A percentile compares a stretch with the other conserved stretches of the same genome.
phyloP scores from a whole-genome alignment of 1,140 invertebrate species.

The Lordiphosa stackelbergi region DNA sequence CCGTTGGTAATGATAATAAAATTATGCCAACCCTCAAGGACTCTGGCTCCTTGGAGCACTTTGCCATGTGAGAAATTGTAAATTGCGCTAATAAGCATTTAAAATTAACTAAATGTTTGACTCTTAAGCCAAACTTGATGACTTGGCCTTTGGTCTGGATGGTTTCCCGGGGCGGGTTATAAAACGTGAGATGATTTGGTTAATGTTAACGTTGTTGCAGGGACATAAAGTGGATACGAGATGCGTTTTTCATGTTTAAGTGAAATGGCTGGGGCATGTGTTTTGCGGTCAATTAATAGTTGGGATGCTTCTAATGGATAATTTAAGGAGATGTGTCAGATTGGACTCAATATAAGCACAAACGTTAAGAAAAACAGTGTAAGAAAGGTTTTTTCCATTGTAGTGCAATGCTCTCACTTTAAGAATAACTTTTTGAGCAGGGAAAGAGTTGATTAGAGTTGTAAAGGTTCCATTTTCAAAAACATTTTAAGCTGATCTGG shows the following conservation, averaged over 20 bases:
- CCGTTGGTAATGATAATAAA: slow-evolving; percentile 74
- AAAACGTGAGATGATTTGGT: slow-evolving; percentile 28
- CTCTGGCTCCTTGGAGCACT: slow-evolving; percentile 20
- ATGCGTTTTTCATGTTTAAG: slow-evolving; percentile 62
- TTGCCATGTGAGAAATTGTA: slow-evolving; percentile 42
- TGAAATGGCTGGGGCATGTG: slow-evolving; percentile 34
- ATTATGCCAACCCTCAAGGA: slow-evolving; percentile 49
- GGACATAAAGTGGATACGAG: slow-evolving; percentile 35
- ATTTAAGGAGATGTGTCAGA: too few relatives aligned
- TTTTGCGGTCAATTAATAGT: neutral
- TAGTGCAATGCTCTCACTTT: too few relatives aligned
- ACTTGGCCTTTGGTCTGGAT: slow-evolving; percentile 24
- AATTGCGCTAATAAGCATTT: slow-evolving; percentile 72
- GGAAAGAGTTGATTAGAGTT: too few relatives aligned
- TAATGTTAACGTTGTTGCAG: slow-evolving; percentile 13
- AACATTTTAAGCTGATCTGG: too few relatives aligned
- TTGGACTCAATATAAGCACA: too few relatives aligned
- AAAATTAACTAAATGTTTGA: slow-evolving; percentile 71
- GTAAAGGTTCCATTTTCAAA: too few relatives aligned
- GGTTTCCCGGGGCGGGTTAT: slow-evolving; percentile 21
- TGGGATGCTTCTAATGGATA: too few relatives aligned
- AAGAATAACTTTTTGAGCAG: too few relatives aligned
- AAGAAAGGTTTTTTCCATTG: too few relatives aligned
- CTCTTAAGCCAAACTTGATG: slow-evolving; percentile 58
- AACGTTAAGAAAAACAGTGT: too few relatives aligned